A percentile compares a stretch with the other conserved stretches of the same genome.
Conservation (phyloP, 2,888 invertebrate genomes). For the Nebria salina region DNA sequence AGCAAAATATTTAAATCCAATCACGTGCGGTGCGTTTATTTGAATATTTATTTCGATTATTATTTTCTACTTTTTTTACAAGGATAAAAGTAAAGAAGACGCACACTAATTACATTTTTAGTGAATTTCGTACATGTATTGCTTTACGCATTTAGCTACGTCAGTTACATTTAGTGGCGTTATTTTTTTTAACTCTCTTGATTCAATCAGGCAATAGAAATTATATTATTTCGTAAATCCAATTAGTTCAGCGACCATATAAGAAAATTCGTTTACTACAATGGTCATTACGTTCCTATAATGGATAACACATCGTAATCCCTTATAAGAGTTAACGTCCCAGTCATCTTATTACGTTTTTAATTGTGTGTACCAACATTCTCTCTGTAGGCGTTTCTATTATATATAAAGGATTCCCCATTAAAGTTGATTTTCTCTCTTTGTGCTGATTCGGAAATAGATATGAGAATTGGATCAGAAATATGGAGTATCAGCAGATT, state of each 20-base stretch:
- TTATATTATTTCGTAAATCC: no score
- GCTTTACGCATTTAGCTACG: no score
- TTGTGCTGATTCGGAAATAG: not conserved
- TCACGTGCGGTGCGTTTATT: not conserved
- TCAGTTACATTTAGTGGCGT: no score
- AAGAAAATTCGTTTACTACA: no score
- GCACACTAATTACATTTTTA: no score
- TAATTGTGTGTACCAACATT: not conserved
- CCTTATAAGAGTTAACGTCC: not conserved
- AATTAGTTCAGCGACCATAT: no score
- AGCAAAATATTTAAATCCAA: not conserved
- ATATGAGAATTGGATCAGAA: not conserved
- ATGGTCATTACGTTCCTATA: not conserved
- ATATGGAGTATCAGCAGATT: not conserved
- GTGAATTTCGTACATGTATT: no score
- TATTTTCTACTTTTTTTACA: not conserved
- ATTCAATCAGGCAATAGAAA: no score
- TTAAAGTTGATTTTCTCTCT: not conserved
- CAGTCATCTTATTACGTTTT: not conserved
- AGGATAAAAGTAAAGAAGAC: not conserved
- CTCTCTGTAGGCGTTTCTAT: not conserved
- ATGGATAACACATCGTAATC: not conserved
- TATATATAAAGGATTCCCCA: not conserved
- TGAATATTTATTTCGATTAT: not conserved
- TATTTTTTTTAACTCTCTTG: no score